These are phyloP conservation scores for Pedionomus torquatus DNA, from an alignment of 2,113 vertebrate species.

Conservation along the genomic window DNA sequence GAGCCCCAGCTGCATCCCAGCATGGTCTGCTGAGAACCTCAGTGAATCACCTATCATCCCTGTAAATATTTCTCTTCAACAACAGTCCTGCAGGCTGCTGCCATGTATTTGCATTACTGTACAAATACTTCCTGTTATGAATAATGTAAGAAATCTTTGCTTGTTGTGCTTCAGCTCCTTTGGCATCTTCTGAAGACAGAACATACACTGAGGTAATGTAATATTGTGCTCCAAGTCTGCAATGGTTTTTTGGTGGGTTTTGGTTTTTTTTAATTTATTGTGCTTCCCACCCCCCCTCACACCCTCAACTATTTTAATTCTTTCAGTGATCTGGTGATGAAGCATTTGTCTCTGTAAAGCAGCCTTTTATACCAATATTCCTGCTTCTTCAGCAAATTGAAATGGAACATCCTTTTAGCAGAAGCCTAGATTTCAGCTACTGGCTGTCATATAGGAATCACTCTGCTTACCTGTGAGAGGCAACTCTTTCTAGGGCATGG, in stretches of 20 bases:
- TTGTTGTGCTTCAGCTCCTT: slow-evolving; percentile 19
- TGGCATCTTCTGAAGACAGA: background rate
- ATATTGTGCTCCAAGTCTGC: background rate
- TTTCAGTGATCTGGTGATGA: background rate
- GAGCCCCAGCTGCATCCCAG: background rate
- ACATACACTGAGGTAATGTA: background rate
- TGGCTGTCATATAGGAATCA: background rate
- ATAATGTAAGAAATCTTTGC: slow-evolving; percentile 45
- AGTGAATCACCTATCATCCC: background rate
- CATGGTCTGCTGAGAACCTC: background rate
- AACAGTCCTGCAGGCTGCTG: background rate
- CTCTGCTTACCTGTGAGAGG: background rate
- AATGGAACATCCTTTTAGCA: background rate
- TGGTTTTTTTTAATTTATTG: background rate
- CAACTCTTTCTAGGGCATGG: background rate
- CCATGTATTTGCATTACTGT: background rate
- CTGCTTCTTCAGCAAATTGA: background rate
- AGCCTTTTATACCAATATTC: background rate
- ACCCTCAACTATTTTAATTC: background rate
- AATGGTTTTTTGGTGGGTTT: background rate
- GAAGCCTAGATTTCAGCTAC: background rate
- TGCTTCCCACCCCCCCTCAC: background rate
- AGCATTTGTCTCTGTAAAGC: background rate
- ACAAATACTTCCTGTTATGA: slow-evolving; percentile 8
- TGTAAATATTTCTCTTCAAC: background rate